Evolutionary conservation across 2,797 vertebrate species (phyloP).

Genomic region (Parotocinclus haroldoi): DNA sequence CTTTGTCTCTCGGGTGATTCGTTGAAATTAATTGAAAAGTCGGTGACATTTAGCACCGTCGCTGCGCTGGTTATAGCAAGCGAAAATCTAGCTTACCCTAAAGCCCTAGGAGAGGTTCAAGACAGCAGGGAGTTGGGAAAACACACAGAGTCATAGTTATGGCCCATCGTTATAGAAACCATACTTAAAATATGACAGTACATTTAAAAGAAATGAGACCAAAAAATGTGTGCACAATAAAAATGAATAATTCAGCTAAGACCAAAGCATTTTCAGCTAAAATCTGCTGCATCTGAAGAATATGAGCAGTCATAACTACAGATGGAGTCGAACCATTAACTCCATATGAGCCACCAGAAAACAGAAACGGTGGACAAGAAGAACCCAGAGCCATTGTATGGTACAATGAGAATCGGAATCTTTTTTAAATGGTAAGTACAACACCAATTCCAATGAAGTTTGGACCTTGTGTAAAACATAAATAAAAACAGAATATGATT

Average conservation of each 20-base stretch:
- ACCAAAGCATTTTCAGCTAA: no score
- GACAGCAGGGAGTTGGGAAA: background rate
- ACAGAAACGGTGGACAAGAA: no score
- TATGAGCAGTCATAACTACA: no score
- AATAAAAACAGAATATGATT: no score
- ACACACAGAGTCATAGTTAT: background rate
- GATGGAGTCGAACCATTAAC: no score
- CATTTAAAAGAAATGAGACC: constrained; percentile 3
- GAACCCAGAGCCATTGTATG: no score
- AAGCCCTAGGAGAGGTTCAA: constrained; percentile 7
- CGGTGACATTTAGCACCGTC: constrained; percentile 45
- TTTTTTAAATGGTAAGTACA: no score
- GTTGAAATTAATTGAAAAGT: constrained; percentile 53
- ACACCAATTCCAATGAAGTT: no score
- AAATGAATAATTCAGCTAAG: background rate
- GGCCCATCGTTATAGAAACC: background rate
- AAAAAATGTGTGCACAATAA: background rate
- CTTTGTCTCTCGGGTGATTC: constrained; percentile 44
- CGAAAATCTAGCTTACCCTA: constrained; percentile 17
- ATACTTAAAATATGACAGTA: background rate
- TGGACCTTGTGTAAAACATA: no score
- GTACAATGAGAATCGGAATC: no score
- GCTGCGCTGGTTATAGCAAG: constrained; percentile 22
- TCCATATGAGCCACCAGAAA: no score
- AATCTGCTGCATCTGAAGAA: no score